These are phyloP conservation scores for Neoitamus cyanurus DNA, from an alignment of 2,888 invertebrate species.

Conservation along the genomic window DNA sequence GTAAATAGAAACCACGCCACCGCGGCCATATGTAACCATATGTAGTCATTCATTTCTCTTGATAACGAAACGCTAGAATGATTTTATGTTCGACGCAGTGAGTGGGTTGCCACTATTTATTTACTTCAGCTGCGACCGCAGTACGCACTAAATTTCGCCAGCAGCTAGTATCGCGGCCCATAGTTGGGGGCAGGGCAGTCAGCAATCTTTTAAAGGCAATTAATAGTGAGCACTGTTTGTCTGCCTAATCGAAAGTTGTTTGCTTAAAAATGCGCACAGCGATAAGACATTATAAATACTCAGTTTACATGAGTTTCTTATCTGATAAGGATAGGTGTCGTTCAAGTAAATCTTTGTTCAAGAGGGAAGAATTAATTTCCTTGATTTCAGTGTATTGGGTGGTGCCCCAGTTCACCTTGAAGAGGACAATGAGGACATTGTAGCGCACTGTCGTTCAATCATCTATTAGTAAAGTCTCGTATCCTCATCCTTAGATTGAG, in stretches of 20 bases:
- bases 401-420: not conserved
- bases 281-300: not conserved
- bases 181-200: not conserved
- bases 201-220: not conserved
- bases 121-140: not conserved
- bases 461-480: not conserved
- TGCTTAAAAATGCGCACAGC: not conserved
- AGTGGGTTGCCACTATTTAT: not conserved
- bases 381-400: not conserved
- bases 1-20: constrained; percentile 15
- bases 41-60: not conserved
- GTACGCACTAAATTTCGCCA: not conserved
- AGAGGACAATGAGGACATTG: not conserved
- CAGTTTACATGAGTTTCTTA: not conserved
- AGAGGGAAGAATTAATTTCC: not conserved
- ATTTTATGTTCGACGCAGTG: not conserved
- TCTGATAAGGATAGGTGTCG: not conserved
- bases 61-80: not conserved
- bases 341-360: not conserved
- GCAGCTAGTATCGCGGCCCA: not conserved
- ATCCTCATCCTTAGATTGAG: not conserved
- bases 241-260: not conserved
- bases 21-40: not conserved
- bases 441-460: not conserved
- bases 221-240: not conserved